These are phyloP conservation scores for Ommatoiulus sabulosus DNA, from an alignment of 2,888 invertebrate species.

Conservation along the genomic window DNA sequence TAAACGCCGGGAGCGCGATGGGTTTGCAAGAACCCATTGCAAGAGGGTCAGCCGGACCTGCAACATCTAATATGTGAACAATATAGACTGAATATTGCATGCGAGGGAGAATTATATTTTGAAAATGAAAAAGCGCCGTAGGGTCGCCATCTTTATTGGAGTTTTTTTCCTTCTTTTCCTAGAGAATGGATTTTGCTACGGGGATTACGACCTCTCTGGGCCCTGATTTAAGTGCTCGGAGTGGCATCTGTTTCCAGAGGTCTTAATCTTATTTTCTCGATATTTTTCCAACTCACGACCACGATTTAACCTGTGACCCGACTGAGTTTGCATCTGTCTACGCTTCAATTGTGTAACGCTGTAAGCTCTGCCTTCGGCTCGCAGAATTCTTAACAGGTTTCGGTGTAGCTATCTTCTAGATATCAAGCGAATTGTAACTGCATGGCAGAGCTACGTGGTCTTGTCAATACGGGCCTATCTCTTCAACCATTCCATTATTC, in stretches of 20 bases:
- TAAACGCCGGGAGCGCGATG: not conserved
- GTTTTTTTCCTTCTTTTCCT: not conserved
- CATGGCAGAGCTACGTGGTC: not conserved
- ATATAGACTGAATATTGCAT: slow-evolving; percentile 45
- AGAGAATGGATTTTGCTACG: slow-evolving; percentile 16
- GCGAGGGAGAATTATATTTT: slow-evolving; percentile 7
- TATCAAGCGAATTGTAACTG: not conserved
- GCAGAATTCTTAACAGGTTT: not conserved
- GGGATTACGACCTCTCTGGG: slow-evolving; percentile 37
- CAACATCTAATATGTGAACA: not conserved
- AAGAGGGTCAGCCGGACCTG: not conserved
- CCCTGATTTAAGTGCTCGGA: slow-evolving; percentile 32
- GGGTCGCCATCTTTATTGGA: slow-evolving; percentile 48
- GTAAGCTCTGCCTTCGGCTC: not conserved
- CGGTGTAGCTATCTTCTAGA: not conserved
- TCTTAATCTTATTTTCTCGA: slow-evolving; percentile 39
- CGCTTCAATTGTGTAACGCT: slow-evolving; percentile 21
- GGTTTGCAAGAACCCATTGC: not conserved
- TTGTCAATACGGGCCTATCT: not conserved
- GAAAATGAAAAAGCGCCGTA: slow-evolving; percentile 16
- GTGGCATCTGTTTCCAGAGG: slow-evolving; percentile 48
- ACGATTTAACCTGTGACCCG: slow-evolving; percentile 9
- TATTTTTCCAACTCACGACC: slow-evolving; percentile 48
- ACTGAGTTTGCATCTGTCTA: slow-evolving; percentile 29
- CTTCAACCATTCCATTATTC: not conserved